Percentiles rank a stretch among this genome's conserved stretches.
phyloP scores from a whole-genome alignment of 2,113 vertebrate species.

The Saguinus midas region DNA sequence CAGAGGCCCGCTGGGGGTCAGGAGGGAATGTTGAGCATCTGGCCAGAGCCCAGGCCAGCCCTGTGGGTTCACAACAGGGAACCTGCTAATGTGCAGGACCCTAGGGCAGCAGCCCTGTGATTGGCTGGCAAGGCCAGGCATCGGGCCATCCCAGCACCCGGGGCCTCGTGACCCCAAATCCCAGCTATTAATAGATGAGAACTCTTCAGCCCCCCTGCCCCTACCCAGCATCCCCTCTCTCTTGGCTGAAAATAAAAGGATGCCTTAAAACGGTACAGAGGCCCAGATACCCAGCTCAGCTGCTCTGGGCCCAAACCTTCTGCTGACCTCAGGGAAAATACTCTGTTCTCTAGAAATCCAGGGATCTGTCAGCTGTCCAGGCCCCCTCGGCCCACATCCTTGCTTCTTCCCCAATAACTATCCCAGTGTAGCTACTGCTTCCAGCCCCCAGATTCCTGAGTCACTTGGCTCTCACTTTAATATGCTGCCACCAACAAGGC shows the following conservation, averaged over 20 bases:
- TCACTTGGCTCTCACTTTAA: slow-evolving; percentile 57
- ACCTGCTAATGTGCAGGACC: slow-evolving; percentile 66
- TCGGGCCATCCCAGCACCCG: slow-evolving; percentile 38
- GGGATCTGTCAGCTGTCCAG: neutral
- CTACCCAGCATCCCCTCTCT: neutral
- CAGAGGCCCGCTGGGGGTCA: slow-evolving; percentile 63
- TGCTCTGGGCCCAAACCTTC: neutral
- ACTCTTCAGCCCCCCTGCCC: slow-evolving; percentile 46
- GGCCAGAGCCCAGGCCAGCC: slow-evolving; percentile 65
- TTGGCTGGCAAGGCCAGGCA: slow-evolving; percentile 40
- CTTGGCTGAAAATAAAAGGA: slow-evolving; percentile 60
- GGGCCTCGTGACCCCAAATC: slow-evolving; percentile 31
- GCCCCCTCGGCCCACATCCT: neutral
- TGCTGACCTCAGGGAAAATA: slow-evolving; percentile 20
- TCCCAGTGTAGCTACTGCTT: slow-evolving; percentile 31
- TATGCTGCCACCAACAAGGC: slow-evolving; percentile 55
- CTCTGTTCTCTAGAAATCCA: slow-evolving; percentile 14
- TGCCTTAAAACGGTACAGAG: slow-evolving; percentile 1
- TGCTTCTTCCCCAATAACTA: neutral
- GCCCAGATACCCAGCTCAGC: slow-evolving; percentile 2
- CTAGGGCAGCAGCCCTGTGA: slow-evolving; percentile 23
- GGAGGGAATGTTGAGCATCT: slow-evolving; percentile 80
- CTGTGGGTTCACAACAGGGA: slow-evolving; percentile 79
- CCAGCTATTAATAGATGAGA: slow-evolving; percentile 71
- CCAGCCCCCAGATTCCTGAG: slow-evolving; percentile 68